Evolutionary conservation across 1,140 invertebrate genomes (phyloP).

Genomic region (Bactericera cockerelli): DNA sequence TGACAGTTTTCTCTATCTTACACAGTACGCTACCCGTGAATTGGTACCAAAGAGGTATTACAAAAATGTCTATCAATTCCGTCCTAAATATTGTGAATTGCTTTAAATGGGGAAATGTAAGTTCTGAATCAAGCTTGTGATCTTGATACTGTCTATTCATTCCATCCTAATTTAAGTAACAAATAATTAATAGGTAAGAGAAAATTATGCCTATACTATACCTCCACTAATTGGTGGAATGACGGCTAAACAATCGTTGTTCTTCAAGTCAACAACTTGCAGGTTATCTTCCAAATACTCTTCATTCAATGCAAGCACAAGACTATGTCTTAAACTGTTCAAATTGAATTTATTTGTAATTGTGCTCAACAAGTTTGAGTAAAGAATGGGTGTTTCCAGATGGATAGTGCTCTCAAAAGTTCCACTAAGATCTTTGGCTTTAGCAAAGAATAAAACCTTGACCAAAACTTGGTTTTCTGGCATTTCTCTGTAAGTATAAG

Average conservation of each 20-base stretch:
- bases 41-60: too few relatives aligned
- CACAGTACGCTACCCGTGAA: too few relatives aligned
- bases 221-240: conserved; percentile 29
- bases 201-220: too few relatives aligned
- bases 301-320: conserved; percentile 69
- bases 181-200: too few relatives aligned
- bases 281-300: conserved; percentile 38
- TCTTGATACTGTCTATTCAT: too few relatives aligned
- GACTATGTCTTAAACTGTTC: conserved; percentile 44
- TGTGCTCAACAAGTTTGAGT: conserved; percentile 36
- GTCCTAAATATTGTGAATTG: too few relatives aligned
- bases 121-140: too few relatives aligned
- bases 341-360: conserved; percentile 46
- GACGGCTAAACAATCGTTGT: conserved; percentile 21
- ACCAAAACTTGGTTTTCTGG: conserved; percentile 28
- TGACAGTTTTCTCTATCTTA: too few relatives aligned
- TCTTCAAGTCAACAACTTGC: conserved; percentile 15
- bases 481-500: not conserved
- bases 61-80: too few relatives aligned
- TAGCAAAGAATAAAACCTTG: conserved; percentile 70
- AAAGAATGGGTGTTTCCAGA: conserved; percentile 34
- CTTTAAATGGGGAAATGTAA: too few relatives aligned
- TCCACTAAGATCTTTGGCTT: conserved; percentile 63
- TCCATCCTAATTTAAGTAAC: too few relatives aligned
- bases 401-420: conserved; percentile 34